Conservation (phyloP, 2,113 vertebrate genomes). For the Pygathrix nemaeus region DNA sequence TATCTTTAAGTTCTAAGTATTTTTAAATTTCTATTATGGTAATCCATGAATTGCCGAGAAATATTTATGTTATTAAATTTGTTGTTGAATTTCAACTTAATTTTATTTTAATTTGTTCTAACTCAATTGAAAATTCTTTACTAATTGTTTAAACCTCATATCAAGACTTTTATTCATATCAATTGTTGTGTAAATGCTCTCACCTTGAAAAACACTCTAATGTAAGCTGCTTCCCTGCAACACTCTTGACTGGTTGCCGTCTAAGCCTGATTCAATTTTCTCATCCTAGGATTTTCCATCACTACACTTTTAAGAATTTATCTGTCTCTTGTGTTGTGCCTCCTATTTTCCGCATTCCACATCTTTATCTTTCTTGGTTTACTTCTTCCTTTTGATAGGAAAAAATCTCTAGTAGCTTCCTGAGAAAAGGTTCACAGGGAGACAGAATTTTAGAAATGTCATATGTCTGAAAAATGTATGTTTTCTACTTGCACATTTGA, state of each 20-base stretch:
- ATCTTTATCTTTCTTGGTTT: neutral
- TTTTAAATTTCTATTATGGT: neutral
- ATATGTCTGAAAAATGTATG: neutral
- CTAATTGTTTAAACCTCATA: neutral
- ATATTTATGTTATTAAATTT: neutral
- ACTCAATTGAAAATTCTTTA: neutral
- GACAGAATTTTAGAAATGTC: neutral
- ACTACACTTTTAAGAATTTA: neutral
- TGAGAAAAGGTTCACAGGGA: neutral
- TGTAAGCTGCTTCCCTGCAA: neutral
- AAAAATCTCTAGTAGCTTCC: neutral
- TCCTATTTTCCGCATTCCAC: neutral
- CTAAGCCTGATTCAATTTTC: neutral
- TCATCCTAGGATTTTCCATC: neutral
- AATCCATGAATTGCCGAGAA: neutral
- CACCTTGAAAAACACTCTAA: neutral
- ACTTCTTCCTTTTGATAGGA: neutral
- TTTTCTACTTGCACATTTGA: neutral
- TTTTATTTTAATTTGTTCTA: neutral
- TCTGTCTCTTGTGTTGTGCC: neutral
- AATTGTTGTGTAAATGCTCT: neutral
- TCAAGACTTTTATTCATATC: neutral
- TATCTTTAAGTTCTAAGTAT: neutral
- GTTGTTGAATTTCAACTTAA: neutral
- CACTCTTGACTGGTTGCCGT: neutral